These are phyloP conservation scores for Notarius quadriscutis DNA, from an alignment of 2,113 vertebrate genomes.

Conservation along the genomic window DNA sequence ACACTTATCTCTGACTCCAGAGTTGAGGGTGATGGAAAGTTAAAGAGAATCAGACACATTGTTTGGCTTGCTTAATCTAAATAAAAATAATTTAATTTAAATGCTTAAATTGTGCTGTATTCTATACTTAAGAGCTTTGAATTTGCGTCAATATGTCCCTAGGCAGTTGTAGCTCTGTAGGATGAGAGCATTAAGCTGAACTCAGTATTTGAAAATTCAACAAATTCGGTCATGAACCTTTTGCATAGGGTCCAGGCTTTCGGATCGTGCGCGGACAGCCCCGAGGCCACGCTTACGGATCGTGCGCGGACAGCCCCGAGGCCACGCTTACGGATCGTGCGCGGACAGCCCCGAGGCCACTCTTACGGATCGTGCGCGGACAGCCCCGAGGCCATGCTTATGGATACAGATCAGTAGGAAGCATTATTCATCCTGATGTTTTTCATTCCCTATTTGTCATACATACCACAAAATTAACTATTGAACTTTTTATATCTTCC, in stretches of 20 bases:
- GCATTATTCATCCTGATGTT: not conserved
- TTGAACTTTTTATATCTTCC: not conserved
- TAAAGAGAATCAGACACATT: constrained; percentile 72
- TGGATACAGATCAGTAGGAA: not conserved
- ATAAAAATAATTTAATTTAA: constrained; percentile 56
- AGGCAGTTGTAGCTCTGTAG: constrained; percentile 25
- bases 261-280: no score
- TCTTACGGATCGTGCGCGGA: no score
- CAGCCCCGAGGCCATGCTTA: no score
- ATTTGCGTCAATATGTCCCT: constrained; percentile 63
- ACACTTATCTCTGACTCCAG: constrained; percentile 49
- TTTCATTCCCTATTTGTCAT: not conserved
- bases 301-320: not conserved
- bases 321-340: not conserved
- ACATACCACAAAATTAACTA: not conserved
- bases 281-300: no score
- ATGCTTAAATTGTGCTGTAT: constrained; percentile 57
- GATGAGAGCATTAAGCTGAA: not conserved
- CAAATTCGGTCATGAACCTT: not conserved
- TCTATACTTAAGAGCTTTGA: constrained; percentile 67
- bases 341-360: no score
- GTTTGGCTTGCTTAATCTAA: constrained; percentile 51
- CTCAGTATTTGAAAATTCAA: not conserved
- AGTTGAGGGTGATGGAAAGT: constrained; percentile 63
- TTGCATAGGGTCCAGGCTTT: not conserved